These are phyloP conservation scores for Agonopterix heracliana DNA, from an alignment of 2,888 invertebrate species.

Conservation along the genomic window DNA sequence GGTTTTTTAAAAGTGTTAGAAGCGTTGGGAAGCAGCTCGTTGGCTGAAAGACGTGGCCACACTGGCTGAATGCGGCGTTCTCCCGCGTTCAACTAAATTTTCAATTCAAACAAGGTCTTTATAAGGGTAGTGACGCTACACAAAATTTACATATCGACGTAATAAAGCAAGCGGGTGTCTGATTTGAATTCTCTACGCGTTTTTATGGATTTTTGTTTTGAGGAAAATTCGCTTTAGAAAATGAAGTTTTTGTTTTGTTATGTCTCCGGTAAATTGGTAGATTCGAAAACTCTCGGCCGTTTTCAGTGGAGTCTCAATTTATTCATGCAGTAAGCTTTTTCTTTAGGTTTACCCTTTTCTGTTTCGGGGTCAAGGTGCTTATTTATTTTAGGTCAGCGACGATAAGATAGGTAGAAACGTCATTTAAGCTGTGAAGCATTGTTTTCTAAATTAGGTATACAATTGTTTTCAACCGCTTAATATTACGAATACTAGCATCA, in stretches of 20 bases:
- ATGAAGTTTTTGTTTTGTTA: background rate
- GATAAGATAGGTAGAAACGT: too few relatives aligned
- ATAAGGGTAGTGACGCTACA: slow-evolving; percentile 75
- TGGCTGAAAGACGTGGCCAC: slow-evolving; percentile 70
- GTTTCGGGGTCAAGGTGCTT: too few relatives aligned
- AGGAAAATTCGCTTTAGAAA: background rate
- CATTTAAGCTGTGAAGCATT: too few relatives aligned
- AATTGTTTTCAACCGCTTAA: too few relatives aligned
- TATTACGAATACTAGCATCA: too few relatives aligned
- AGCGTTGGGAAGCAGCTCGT: slow-evolving; percentile 55
- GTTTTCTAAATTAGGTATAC: too few relatives aligned
- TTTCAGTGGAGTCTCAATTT: too few relatives aligned
- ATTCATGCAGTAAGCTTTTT: too few relatives aligned
- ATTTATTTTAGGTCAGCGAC: too few relatives aligned
- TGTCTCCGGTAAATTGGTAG: background rate
- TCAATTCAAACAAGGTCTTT: slow-evolving; percentile 76
- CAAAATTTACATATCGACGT: slow-evolving; percentile 75
- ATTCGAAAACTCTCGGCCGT: too few relatives aligned
- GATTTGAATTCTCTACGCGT: slow-evolving; percentile 63
- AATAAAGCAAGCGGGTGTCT: slow-evolving; percentile 68
- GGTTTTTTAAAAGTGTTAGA: slow-evolving; percentile 22
- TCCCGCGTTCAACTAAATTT: slow-evolving; percentile 72
- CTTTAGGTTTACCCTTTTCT: too few relatives aligned
- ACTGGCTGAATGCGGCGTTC: slow-evolving; percentile 65
- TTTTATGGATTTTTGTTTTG: slow-evolving; percentile 36